Evolutionary conservation across 92 coral and sea anemone genomes (phyloP).

Genomic region (Heteractis magnifica): DNA sequence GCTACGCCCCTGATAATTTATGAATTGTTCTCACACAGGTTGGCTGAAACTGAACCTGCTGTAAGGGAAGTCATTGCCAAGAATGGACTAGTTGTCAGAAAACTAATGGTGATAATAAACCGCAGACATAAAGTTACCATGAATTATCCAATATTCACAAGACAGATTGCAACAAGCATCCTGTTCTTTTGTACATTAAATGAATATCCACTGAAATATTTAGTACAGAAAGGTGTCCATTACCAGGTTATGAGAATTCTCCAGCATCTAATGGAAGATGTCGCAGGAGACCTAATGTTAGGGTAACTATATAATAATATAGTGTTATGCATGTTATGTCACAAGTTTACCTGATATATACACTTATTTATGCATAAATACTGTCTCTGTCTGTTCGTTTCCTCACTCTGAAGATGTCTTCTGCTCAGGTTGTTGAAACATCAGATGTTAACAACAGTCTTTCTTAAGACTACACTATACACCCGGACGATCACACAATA

Average conservation of each 20-base stretch:
- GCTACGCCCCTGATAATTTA: background rate
- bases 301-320: conserved; percentile 35
- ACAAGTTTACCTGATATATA: too few species aligned
- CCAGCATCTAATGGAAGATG: conserved; percentile 35
- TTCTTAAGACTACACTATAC: too few species aligned
- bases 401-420: too few species aligned
- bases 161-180: conserved; percentile 58
- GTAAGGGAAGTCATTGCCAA: conserved; percentile 51
- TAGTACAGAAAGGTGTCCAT: conserved; percentile 44
- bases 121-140: conserved; percentile 31
- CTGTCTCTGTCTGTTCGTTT: too few species aligned
- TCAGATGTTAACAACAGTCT: too few species aligned
- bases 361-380: too few species aligned
- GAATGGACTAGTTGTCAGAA: conserved; percentile 44
- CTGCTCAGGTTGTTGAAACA: too few species aligned
- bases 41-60: conserved; percentile 40
- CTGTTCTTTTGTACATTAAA: conserved; percentile 68
- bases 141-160: conserved; percentile 54
- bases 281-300: conserved; percentile 44
- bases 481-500: too few species aligned
- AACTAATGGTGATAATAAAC: conserved; percentile 57
- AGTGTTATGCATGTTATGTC: background rate
- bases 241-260: conserved; percentile 50
- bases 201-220: conserved; percentile 28
- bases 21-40: conserved; percentile 22